Evolutionary conservation across 2,797 vertebrate species (phyloP).

Genomic region (Scyliorhinus canicula): DNA sequence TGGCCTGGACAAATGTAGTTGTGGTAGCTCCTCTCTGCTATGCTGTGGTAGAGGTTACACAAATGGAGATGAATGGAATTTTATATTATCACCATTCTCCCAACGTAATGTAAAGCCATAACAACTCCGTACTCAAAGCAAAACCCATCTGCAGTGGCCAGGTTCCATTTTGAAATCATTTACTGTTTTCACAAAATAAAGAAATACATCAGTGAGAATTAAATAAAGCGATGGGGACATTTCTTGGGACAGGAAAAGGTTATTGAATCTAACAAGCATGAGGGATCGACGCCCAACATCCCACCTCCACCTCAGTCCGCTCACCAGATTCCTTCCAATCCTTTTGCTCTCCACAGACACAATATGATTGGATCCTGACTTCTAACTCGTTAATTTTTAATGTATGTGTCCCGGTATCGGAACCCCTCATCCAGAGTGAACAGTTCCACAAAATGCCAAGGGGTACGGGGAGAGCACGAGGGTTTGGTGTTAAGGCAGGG

Average conservation of each 20-base stretch:
- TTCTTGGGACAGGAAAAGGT: not conserved
- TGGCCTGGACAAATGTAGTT: not conserved
- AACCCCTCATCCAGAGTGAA: not conserved
- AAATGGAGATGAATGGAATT: not conserved
- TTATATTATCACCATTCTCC: not conserved
- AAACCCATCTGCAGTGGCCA: not conserved
- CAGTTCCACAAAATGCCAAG: not conserved
- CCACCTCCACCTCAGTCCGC: not conserved
- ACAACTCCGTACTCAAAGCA: not conserved
- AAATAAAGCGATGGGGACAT: not conserved
- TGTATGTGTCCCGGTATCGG: not conserved
- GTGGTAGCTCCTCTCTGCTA: not conserved
- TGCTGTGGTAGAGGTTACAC: not conserved
- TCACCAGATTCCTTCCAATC: not conserved
- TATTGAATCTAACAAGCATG: not conserved
- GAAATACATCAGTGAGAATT: not conserved
- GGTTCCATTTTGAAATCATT: not conserved
- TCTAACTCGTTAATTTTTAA: not conserved
- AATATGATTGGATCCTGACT: not conserved
- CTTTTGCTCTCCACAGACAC: not conserved
- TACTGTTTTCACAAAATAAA: not conserved
- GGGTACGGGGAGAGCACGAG: too few species aligned
- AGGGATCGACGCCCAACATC: not conserved
- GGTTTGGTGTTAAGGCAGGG: too few species aligned
- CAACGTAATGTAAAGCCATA: not conserved